phyloP scores from a whole-genome alignment of 2,888 invertebrate genomes.

The Thalpophila matura region DNA sequence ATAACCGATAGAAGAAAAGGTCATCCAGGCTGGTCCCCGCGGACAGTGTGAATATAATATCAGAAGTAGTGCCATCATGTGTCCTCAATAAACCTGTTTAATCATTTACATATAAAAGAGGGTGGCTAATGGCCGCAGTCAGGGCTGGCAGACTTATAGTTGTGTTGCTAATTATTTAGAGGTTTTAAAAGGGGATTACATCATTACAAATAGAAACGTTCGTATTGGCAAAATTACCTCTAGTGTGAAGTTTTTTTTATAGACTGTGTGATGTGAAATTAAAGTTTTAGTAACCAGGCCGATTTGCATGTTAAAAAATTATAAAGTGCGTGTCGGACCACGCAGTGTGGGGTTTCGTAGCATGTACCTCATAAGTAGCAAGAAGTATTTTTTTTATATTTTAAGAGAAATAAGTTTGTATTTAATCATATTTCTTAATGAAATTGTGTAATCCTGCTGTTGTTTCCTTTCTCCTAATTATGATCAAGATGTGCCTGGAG shows the following conservation, averaged over 20 bases:
- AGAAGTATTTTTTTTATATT: too few species aligned
- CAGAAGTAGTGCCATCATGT: constrained; percentile 40
- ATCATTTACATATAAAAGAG: constrained; percentile 59
- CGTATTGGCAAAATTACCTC: background rate
- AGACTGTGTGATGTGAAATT: too few species aligned
- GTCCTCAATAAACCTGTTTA: constrained; percentile 48
- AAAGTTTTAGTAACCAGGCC: background rate
- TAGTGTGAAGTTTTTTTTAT: background rate
- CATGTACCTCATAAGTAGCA: too few species aligned
- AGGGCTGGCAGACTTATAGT: constrained; percentile 25
- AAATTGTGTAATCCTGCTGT: too few species aligned
- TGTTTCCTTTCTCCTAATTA: too few species aligned
- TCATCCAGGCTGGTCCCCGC: background rate
- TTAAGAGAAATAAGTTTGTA: too few species aligned
- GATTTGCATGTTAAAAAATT: too few species aligned
- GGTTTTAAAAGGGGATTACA: constrained; percentile 10
- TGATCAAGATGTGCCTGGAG: too few species aligned
- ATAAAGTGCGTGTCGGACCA: too few species aligned
- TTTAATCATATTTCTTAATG: too few species aligned
- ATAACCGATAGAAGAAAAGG: background rate
- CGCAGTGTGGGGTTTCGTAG: too few species aligned
- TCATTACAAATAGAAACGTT: background rate
- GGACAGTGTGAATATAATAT: constrained; percentile 45
- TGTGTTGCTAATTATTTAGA: constrained; percentile 4
- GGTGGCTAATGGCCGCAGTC: constrained; percentile 24